phyloP scores from a whole-genome alignment of 2,113 vertebrate genomes.

The Hemiprocne comata region DNA sequence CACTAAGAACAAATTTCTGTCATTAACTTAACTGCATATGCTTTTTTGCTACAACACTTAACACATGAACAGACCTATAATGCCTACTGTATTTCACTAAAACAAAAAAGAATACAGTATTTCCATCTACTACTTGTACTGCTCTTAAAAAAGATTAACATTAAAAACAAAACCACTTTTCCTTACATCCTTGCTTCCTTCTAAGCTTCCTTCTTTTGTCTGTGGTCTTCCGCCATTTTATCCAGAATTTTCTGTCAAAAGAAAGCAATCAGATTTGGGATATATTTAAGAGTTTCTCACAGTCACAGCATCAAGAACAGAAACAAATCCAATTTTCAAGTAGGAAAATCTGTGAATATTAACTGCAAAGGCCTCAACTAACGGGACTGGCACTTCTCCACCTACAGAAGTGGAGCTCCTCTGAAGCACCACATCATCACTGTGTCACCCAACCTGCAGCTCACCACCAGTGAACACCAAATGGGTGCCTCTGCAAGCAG shows the following conservation, averaged over 20 bases:
- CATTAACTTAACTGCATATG: slow-evolving; percentile 77
- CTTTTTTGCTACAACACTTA: slow-evolving; percentile 78
- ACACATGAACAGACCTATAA: slow-evolving; percentile 80
- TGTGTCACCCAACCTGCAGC: rapidly evolving
- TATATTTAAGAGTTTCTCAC: neutral
- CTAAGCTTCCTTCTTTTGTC: slow-evolving; percentile 80
- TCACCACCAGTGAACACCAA: neutral
- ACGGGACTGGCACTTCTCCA: neutral
- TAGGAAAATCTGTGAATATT: neutral
- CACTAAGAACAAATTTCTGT: slow-evolving; percentile 68
- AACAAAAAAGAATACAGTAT: slow-evolving; percentile 79
- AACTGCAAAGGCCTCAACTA: neutral
- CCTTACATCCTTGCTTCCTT: slow-evolving; percentile 61
- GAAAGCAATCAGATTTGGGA: neutral
- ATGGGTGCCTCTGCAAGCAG: neutral
- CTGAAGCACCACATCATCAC: rapidly evolving
- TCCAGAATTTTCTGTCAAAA: slow-evolving; percentile 80
- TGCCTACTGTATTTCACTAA: slow-evolving; percentile 77
- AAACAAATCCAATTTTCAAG: neutral
- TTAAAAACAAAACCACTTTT: slow-evolving; percentile 82
- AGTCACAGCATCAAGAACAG: neutral
- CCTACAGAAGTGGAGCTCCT: neutral
- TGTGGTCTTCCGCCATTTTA: slow-evolving; percentile 82
- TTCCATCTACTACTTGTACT: slow-evolving; percentile 75
- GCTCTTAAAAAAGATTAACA: slow-evolving; percentile 80